Evolutionary conservation across 2,797 vertebrate species (phyloP).

Genomic region (Alosa sapidissima): DNA sequence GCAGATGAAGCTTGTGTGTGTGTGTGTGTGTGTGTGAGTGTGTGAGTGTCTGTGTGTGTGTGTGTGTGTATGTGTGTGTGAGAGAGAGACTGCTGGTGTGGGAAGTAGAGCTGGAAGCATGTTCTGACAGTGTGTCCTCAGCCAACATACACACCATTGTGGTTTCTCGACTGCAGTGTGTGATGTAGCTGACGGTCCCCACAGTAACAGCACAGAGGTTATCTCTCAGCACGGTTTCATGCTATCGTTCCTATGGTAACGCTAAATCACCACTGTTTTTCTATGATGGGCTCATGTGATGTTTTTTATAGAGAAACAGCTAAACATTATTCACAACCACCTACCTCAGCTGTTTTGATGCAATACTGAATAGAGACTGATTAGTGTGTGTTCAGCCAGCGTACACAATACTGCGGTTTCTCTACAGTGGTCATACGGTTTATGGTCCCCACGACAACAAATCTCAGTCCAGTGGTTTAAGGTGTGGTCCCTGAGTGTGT

Average conservation of each 20-base stretch:
- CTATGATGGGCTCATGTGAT: neutral
- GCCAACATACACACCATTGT: neutral
- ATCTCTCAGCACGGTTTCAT: neutral
- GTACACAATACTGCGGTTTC: neutral
- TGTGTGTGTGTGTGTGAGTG: neutral
- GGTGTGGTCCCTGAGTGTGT: neutral
- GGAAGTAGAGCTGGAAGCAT: neutral
- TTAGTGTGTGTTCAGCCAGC: neutral
- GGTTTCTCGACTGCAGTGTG: neutral
- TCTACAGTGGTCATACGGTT: neutral
- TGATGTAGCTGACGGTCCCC: neutral
- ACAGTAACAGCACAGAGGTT: neutral
- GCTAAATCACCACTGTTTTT: neutral
- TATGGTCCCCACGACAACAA: neutral
- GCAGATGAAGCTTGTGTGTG: neutral
- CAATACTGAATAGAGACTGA: neutral
- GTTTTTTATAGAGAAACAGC: neutral
- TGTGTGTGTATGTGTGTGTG: no score
- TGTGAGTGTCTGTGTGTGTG: no score
- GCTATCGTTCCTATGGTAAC: constrained; percentile 1
- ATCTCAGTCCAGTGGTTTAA: neutral
- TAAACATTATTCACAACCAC: neutral
- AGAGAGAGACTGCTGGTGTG: neutral
- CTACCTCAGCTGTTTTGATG: neutral
- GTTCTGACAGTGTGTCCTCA: neutral